Evolutionary conservation across 2,797 vertebrate species (phyloP).

Genomic region (Molothrus aeneus): DNA sequence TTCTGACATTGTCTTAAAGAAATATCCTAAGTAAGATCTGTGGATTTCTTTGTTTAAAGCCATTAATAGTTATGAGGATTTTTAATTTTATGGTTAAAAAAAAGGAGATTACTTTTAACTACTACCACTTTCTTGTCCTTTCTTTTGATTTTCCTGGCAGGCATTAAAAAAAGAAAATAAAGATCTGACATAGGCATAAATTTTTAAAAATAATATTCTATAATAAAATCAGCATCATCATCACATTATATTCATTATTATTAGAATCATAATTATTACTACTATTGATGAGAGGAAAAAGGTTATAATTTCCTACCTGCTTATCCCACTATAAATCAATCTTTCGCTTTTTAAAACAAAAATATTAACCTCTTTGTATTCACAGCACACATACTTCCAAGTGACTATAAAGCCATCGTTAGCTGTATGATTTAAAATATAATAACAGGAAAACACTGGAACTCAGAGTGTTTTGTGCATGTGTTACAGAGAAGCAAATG

Average conservation of each 20-base stretch:
- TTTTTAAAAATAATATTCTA: background rate
- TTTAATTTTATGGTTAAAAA: background rate
- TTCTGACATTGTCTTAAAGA: background rate
- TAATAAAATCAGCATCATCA: background rate
- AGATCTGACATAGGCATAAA: background rate
- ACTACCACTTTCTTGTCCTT: background rate
- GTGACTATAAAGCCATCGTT: conserved; percentile 8
- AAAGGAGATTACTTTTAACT: background rate
- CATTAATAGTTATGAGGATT: background rate
- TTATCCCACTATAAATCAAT: conserved; percentile 27
- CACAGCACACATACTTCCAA: background rate
- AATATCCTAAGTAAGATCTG: background rate
- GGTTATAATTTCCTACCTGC: background rate
- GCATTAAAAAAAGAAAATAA: background rate
- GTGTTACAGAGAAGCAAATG: conserved; percentile 33
- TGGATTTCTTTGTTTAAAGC: background rate
- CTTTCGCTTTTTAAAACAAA: background rate
- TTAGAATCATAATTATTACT: background rate
- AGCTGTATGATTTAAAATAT: conserved; percentile 58
- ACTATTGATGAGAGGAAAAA: background rate
- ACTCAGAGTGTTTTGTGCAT: background rate
- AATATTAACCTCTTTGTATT: background rate
- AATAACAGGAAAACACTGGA: conserved; percentile 45
- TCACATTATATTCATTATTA: background rate
- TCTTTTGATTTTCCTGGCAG: background rate